Evolutionary conservation across 1,140 invertebrate species (phyloP), one percentile per base, ranked within the genome.

Genomic region (Lysiphlebus fabarum): DNA sequence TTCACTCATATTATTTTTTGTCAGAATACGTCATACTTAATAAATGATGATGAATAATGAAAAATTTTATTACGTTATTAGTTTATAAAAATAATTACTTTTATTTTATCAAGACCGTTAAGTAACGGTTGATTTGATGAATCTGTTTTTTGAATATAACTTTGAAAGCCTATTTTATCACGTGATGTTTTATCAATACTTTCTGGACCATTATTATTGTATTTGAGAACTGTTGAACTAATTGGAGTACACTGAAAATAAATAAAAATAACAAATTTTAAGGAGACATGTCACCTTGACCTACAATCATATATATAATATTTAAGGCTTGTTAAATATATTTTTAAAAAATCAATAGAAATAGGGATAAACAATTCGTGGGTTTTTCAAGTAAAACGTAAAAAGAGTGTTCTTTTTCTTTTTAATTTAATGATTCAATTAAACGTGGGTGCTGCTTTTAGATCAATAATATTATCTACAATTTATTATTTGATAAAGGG

Each of bases 211-310:
- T 58, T 62, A 42, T 59, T 59, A 17, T 62, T 62, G 45, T 60
- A 34, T 44, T 58, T 57, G 38, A 49, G 33, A 17, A 59, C 33
- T 38, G 50, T 37, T 26, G 60, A 36, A 10, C 53, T 38, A 48
- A 65, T 62, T 44, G 60, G 56, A 10, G 63, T 65, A 44, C 58
- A 62, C 63, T 65, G 51, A 38, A 42, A 61, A 45, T 12, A 51
- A 58, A 1, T n/a, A 54, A 48, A 37, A 12, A 58, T 36, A 60
- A 14, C 26, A 56, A 48, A 10, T 42, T 33, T 14, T 53, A 40
- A 7, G 26, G 40, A 12, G 38, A 48, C 14, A 5, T 11, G 14
- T 14, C 37, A 48, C 12, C 14, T n/a, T 56, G 17, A 54, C 26
- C 12, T 42, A 26, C 17, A 26, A 0, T 26, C 17, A 26, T 3